Conservation (phyloP, 1,140 invertebrate species). For the Bombyx mori region DNA sequence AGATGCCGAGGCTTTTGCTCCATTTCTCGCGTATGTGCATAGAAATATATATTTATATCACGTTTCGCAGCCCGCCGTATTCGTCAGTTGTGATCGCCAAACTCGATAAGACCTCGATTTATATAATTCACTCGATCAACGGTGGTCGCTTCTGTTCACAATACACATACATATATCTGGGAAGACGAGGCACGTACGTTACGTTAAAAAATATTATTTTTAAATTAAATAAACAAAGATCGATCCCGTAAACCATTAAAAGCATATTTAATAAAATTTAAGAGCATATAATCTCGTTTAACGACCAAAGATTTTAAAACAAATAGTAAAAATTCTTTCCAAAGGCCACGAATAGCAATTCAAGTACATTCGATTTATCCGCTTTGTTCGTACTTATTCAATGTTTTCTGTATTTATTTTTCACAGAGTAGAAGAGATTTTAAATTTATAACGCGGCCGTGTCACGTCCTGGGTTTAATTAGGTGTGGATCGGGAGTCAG, state of each 20-base stretch:
- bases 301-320: too few relatives aligned
- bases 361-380: not conserved
- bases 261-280: too few relatives aligned
- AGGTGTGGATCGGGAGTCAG: constrained; percentile 38
- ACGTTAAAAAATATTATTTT: too few relatives aligned
- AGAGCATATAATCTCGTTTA: too few relatives aligned
- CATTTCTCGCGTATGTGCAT: constrained; percentile 49
- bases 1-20: constrained; percentile 28
- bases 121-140: constrained; percentile 63
- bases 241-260: too few relatives aligned
- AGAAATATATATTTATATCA: constrained; percentile 66
- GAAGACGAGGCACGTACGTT: constrained; percentile 22
- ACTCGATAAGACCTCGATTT: constrained; percentile 65
- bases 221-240: too few relatives aligned
- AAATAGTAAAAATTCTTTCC: not conserved
- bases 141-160: constrained; percentile 42
- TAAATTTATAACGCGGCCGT: constrained; percentile 52
- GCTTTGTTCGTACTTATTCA: constrained; percentile 4
- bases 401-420: constrained; percentile 20
- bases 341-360: constrained; percentile 1
- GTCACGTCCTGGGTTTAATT: constrained; percentile 55
- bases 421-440: constrained; percentile 35
- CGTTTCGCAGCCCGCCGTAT: constrained; percentile 32
- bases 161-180: constrained; percentile 39
- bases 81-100: constrained; percentile 50